Conservation (phyloP, 2,888 invertebrate genomes). For the Drosophila picticornis region DNA sequence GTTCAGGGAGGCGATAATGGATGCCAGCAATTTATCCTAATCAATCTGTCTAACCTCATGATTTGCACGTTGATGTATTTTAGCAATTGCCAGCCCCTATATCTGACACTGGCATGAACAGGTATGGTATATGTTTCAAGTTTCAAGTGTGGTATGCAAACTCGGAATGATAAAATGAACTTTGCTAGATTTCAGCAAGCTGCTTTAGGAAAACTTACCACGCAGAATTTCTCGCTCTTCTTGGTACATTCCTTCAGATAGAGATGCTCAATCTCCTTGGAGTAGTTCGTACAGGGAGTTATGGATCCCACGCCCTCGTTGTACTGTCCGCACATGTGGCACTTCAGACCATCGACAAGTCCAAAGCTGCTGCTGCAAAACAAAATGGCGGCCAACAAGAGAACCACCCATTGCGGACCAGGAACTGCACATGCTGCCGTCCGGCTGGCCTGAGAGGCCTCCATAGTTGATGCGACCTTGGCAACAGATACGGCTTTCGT, state of each 20-base stretch:
- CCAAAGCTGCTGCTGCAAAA: conserved; percentile 74
- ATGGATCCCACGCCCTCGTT: conserved; percentile 94
- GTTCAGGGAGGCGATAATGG: not conserved
- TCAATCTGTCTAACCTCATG: not conserved
- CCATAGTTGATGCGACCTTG: conserved; percentile 40
- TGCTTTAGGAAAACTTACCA: conserved; percentile 88
- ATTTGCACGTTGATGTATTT: not conserved
- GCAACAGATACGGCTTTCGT: conserved; percentile 43
- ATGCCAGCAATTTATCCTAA: not conserved
- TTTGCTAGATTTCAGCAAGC: not conserved
- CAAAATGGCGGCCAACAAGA: conserved; percentile 69
- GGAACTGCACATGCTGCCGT: conserved; percentile 38
- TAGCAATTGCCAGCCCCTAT: not conserved
- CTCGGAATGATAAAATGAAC: not conserved
- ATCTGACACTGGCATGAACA: not conserved
- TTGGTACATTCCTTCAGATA: conserved; percentile 89
- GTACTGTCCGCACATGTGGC: conserved; percentile 93
- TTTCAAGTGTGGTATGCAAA: not conserved
- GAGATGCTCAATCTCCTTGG: conserved; percentile 88
- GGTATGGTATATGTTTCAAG: not conserved
- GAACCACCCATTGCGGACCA: conserved; percentile 40
- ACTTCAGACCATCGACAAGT: conserved; percentile 85
- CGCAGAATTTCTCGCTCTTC: conserved; percentile 88
- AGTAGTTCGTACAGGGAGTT: conserved; percentile 92
- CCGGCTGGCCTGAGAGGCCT: conserved; percentile 25